These are phyloP conservation scores for Parthenolecanium corni DNA, from an alignment of 2,888 invertebrate genomes.

Conservation along the genomic window DNA sequence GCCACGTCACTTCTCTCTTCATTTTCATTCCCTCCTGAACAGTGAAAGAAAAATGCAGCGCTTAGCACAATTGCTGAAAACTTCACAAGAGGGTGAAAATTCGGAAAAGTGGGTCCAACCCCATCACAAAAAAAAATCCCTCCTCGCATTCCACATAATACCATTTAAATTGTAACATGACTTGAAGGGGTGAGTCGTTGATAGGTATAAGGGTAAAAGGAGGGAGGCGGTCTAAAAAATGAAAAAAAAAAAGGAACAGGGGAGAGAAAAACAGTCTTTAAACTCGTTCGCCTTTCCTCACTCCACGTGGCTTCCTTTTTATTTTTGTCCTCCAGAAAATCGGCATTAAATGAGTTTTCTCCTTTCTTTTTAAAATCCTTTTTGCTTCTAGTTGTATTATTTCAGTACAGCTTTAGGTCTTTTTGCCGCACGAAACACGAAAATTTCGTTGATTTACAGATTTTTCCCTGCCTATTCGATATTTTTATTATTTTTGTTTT, in stretches of 20 bases:
- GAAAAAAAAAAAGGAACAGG: constrained; percentile 7
- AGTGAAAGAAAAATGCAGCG: constrained; percentile 23
- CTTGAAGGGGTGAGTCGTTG: background rate
- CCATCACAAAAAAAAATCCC: constrained; percentile 7
- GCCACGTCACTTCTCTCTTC: no score
- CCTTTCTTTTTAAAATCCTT: background rate
- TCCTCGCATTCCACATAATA: constrained; percentile 15
- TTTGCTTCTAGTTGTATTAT: no score
- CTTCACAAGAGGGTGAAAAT: constrained; percentile 22
- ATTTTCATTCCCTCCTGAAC: background rate
- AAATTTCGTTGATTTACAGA: no score
- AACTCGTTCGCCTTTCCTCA: no score
- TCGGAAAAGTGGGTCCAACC: constrained; percentile 24
- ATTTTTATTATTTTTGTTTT: no score
- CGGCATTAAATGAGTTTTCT: constrained; percentile 21
- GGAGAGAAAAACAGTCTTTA: no score
- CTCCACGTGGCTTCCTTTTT: no score
- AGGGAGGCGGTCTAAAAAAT: background rate
- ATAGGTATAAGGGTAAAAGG: background rate
- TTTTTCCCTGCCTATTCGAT: no score
- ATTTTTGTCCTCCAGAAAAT: constrained; percentile 1
- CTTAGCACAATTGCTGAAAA: constrained; percentile 24
- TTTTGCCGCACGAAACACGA: no score
- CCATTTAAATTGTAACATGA: constrained; percentile 27
- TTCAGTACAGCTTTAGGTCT: no score